A percentile compares a stretch with the other conserved stretches of the same genome.
phyloP scores from a whole-genome alignment of 2,113 vertebrate genomes.

The Petrocephalus zakoni region DNA sequence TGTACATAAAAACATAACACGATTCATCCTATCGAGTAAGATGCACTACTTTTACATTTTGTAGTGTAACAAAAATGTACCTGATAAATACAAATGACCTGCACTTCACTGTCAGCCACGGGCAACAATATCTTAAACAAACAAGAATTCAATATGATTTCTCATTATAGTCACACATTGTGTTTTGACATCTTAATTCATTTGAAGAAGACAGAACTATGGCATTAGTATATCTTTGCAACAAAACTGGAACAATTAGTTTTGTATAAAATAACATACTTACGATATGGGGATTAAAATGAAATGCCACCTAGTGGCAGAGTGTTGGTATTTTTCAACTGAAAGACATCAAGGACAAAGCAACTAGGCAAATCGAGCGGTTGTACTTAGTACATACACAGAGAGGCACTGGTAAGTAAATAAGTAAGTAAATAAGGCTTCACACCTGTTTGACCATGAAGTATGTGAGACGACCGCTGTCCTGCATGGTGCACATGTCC shows the following conservation, averaged over 20 bases:
- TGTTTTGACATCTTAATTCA: neutral
- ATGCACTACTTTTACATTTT: neutral
- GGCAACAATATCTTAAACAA: neutral
- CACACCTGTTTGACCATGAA: constrained; percentile 32
- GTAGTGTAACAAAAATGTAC: neutral
- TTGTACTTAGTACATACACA: constrained; percentile 26
- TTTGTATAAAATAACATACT: neutral
- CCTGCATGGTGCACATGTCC: constrained; percentile 33
- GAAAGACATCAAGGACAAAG: neutral
- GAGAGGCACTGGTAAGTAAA: neutral
- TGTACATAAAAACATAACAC: neutral
- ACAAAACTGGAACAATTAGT: neutral
- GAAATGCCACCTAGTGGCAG: constrained; percentile 3
- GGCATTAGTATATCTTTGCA: neutral
- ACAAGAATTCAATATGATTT: constrained; percentile 21
- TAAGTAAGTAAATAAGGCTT: neutral
- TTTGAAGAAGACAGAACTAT: neutral
- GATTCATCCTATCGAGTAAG: neutral
- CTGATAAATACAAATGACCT: neutral
- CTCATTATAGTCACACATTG: neutral
- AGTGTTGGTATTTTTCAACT: neutral
- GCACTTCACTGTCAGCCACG: neutral
- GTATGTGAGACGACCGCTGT: rapidly evolving
- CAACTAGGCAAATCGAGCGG: neutral
- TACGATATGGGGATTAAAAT: neutral